phyloP scores from a whole-genome alignment of 1,140 invertebrate genomes.

The Holotrichia oblita region DNA sequence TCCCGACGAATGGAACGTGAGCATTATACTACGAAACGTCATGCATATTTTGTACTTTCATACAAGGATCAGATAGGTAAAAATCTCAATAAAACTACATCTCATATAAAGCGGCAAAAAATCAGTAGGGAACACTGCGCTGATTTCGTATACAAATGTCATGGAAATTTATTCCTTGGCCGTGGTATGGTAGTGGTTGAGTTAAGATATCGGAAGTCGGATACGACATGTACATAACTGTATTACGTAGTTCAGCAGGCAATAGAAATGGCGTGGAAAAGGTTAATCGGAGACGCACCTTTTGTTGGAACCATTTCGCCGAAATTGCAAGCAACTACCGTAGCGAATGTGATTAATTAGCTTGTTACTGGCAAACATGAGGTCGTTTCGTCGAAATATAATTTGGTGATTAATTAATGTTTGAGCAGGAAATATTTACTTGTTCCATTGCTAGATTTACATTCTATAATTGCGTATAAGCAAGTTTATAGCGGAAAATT shows the following conservation, averaged over 20 bases:
- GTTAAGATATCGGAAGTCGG: background rate
- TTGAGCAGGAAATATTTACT: background rate
- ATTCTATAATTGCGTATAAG: background rate
- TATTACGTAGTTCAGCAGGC: background rate
- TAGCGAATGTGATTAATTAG: background rate
- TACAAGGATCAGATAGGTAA: background rate
- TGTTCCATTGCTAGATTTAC: background rate
- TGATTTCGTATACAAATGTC: background rate
- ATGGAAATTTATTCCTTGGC: background rate
- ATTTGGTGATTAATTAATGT: conserved; percentile 14
- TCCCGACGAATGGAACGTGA: background rate
- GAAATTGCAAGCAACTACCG: background rate
- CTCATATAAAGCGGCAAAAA: background rate
- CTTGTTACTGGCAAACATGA: background rate
- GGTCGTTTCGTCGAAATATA: background rate
- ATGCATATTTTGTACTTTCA: background rate
- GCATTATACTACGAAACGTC: background rate
- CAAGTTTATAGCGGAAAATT: too few species aligned
- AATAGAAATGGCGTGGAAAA: background rate
- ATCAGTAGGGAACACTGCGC: background rate
- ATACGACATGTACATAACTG: background rate
- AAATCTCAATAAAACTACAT: background rate
- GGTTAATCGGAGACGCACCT: background rate
- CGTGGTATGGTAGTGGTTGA: background rate
- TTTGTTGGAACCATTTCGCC: background rate